Conservation (phyloP, 1,140 invertebrate species). For the Caenorhabditis latens region DNA sequence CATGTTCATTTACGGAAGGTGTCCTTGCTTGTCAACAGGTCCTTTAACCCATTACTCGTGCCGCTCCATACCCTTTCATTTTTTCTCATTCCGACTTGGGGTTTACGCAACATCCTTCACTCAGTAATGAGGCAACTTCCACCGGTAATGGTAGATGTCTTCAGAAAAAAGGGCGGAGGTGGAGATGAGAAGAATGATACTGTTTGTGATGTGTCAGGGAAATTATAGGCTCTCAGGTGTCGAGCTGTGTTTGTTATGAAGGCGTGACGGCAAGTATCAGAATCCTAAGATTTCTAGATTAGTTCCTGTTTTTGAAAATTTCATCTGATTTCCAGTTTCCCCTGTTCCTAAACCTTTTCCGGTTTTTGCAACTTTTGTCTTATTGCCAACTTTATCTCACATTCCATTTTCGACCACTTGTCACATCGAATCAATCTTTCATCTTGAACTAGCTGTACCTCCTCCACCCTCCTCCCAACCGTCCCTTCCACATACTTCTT, state of each 20-base stretch:
- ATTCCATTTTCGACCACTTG: slow-evolving; percentile 47
- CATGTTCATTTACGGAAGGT: slow-evolving; percentile 55
- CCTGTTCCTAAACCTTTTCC: too few relatives aligned
- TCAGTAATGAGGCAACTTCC: slow-evolving; percentile 45
- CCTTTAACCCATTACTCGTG: slow-evolving; percentile 52
- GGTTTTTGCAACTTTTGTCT: not conserved
- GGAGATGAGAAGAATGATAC: not conserved
- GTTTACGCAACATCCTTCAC: slow-evolving; percentile 47
- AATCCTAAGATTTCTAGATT: too few relatives aligned
- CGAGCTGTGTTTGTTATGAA: not conserved
- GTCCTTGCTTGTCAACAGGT: slow-evolving; percentile 53
- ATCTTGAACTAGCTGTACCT: slow-evolving; percentile 41
- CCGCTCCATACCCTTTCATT: slow-evolving; percentile 48
- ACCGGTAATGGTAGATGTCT: slow-evolving; percentile 34
- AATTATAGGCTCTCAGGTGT: not conserved
- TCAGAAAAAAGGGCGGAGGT: not conserved
- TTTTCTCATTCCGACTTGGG: slow-evolving; percentile 43
- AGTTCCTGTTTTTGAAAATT: too few relatives aligned
- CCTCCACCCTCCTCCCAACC: not conserved
- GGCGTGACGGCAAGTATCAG: too few relatives aligned
- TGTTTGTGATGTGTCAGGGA: not conserved
- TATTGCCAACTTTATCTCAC: not conserved
- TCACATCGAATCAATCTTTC: slow-evolving; percentile 52
- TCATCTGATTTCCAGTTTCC: too few relatives aligned
- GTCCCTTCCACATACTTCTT: not conserved